These are phyloP conservation scores for Portunus trituberculatus DNA, from an alignment of 1,140 invertebrate species.

Conservation along the genomic window DNA sequence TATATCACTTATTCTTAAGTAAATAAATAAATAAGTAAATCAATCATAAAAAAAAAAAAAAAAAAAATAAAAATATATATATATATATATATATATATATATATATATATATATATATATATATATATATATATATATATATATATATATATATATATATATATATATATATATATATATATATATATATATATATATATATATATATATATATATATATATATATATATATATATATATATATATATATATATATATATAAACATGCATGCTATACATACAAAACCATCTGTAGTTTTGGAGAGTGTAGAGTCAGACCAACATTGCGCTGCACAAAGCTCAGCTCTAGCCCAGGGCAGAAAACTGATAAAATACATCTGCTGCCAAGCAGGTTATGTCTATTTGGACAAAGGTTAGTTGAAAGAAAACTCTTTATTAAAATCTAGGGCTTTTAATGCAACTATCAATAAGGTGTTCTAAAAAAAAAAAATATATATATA, in stretches of 20 bases:
- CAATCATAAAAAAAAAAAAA: slow-evolving; percentile 16
- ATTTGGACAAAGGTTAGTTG: too few species aligned
- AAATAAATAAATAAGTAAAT: slow-evolving; percentile 8
- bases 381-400: too few species aligned
- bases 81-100: slow-evolving; percentile 33
- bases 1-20: not conserved
- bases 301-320: too few species aligned
- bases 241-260: slow-evolving; percentile 47
- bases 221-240: slow-evolving; percentile 44
- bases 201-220: slow-evolving; percentile 18
- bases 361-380: too few species aligned
- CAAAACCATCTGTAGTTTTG: too few species aligned
- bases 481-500: too few species aligned
- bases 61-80: slow-evolving; percentile 48
- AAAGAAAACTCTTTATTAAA: too few species aligned
- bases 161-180: not conserved
- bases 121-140: not conserved
- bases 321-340: too few species aligned
- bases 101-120: not conserved
- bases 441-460: too few species aligned
- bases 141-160: slow-evolving; percentile 28
- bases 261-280: not conserved
- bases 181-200: slow-evolving; percentile 34
- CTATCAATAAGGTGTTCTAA: too few species aligned
- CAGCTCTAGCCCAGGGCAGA: too few species aligned